Evolutionary conservation across 2,888 invertebrate species (phyloP), one percentile per base, ranked within the genome.

Genomic region (Blastobasis adustella): DNA sequence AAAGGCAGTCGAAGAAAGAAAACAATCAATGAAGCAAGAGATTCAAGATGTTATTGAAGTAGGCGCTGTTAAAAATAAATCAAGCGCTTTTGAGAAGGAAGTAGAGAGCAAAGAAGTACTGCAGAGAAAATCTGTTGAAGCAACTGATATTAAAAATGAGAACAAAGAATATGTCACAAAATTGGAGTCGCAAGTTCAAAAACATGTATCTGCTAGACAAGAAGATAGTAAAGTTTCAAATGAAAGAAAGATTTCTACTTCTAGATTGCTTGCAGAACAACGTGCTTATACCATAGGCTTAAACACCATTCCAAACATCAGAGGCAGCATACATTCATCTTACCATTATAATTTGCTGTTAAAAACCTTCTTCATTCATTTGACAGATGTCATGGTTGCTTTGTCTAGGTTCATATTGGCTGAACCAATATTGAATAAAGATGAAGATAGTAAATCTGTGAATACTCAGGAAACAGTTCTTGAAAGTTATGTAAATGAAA

Each of bases 321-420:
- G 68, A 64, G 80, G 76, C 2, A 66, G 67, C 10, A 66, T 69
- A 0, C 74, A 82, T 47, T 76, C 79, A 5, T 76, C 79, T 0
- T 69, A 74, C 51, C 76, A 81, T 39, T 82, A 78, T 47, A 75
- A 84, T 56, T 65, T 83, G 42, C 60, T 88, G 8, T 59, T 89
- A 10, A 81, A 79, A 67, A 85, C 84, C 1, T 89, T 89, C 62
- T 83, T 88, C 50, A 71, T 87, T 38, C 85, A 89, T 59, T 59
- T 89, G 5, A 87, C 89, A 2, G 86, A 87, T 58, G 80, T 89
- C 0, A 87, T 89, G 85, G 81, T 89, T 5, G 82, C 82, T 10
- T 60, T 89, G 48, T 83, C 85, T 1, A 77, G 80, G 57, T 82
- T 79, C 59, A 72, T 86, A 54, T 58, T 82, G 45, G 65, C 70